Conservation (phyloP, 2,113 vertebrate genomes). For the Bostrychus sinensis region DNA sequence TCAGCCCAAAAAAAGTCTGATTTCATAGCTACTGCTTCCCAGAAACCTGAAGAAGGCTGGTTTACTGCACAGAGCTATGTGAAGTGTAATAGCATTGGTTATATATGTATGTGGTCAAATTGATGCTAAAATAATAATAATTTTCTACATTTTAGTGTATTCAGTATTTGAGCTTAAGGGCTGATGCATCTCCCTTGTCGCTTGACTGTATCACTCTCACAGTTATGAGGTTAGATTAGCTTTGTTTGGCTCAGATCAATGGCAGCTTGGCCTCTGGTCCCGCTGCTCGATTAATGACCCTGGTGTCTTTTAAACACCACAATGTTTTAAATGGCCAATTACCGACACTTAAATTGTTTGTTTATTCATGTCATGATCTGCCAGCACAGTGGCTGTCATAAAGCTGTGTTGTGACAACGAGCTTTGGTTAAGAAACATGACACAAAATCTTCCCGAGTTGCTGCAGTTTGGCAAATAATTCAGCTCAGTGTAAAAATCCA, state of each 20-base stretch:
- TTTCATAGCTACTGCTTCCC: too few relatives aligned
- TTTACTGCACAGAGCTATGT: too few relatives aligned
- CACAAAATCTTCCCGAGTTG: neutral
- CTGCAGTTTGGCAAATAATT: conserved; percentile 3
- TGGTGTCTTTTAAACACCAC: conserved; percentile 17
- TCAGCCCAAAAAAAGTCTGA: too few relatives aligned
- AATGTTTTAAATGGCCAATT: neutral
- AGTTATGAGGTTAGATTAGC: conserved; percentile 34
- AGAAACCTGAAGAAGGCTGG: too few relatives aligned
- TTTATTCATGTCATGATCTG: too few relatives aligned
- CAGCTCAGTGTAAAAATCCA: conserved; percentile 5
- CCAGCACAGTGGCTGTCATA: neutral
- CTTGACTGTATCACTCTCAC: conserved; percentile 28
- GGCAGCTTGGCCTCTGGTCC: conserved; percentile 43
- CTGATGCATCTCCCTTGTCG: conserved; percentile 22
- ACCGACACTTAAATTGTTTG: neutral
- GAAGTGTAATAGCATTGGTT: too few relatives aligned
- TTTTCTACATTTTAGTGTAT: neutral
- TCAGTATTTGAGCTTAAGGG: conserved; percentile 11
- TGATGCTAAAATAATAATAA: too few relatives aligned
- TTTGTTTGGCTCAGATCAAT: conserved; percentile 56
- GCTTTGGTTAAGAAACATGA: neutral
- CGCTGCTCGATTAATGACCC: conserved; percentile 42
- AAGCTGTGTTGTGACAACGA: neutral
- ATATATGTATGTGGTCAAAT: too few relatives aligned